phyloP scores from a whole-genome alignment of 2,888 invertebrate species.

The Folsomia manolachei region DNA sequence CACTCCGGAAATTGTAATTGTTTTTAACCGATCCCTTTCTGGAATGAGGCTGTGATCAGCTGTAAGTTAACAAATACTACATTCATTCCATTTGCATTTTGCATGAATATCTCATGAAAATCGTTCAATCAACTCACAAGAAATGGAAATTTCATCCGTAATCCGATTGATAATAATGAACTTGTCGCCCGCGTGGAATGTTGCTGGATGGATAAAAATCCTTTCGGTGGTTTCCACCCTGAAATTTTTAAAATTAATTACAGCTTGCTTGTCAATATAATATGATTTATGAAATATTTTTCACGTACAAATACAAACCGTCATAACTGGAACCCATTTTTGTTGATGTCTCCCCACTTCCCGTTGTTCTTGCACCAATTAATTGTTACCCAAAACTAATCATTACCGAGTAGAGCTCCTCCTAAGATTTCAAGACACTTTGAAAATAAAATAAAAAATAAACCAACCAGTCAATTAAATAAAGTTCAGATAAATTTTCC shows the following conservation, averaged over 20 bases:
- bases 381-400: too few species aligned
- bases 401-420: too few species aligned
- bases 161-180: constrained; percentile 81
- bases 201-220: constrained; percentile 75
- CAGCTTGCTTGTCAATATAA: too few species aligned
- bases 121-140: constrained; percentile 59
- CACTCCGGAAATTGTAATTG: constrained; percentile 72
- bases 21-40: constrained; percentile 60
- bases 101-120: not conserved
- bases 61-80: constrained; percentile 50
- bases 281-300: too few species aligned
- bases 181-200: constrained; percentile 66
- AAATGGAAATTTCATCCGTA: constrained; percentile 68
- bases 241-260: too few species aligned
- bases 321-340: not conserved
- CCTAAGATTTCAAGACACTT: too few species aligned
- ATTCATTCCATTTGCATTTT: constrained; percentile 22
- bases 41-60: constrained; percentile 65
- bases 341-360: not conserved
- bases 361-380: too few species aligned
- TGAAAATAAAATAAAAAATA: too few species aligned
- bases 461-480: too few species aligned
- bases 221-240: constrained; percentile 86
- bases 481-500: too few species aligned
- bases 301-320: constrained; percentile 21